Evolutionary conservation across 2,797 vertebrate species (phyloP).

Genomic region (Taeniopygia guttata): DNA sequence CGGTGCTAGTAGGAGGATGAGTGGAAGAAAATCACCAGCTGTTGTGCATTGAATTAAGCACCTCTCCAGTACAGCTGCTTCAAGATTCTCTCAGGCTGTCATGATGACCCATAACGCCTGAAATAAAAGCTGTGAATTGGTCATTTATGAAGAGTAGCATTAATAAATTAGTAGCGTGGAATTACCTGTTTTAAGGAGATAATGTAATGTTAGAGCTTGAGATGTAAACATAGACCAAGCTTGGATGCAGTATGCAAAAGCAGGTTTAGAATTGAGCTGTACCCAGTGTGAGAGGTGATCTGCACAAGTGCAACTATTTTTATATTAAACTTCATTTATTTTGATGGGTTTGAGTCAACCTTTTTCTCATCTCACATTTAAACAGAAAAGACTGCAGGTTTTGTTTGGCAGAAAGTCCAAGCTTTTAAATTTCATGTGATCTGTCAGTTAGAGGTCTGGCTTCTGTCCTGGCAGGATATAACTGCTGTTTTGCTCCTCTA

Average conservation of each 20-base stretch:
- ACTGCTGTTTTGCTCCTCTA: background rate
- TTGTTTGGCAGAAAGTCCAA: background rate
- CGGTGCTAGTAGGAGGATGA: rapidly evolving
- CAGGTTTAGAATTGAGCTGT: background rate
- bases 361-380: background rate
- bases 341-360: background rate
- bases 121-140: background rate
- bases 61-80: background rate
- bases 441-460: background rate
- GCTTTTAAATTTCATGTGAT: background rate
- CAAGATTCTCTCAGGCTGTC: background rate
- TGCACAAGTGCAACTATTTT: background rate
- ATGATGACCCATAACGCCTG: background rate
- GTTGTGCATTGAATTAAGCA: background rate
- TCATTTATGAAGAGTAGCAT: background rate
- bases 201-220: background rate
- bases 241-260: background rate
- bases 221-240: background rate
- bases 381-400: background rate
- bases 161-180: slow-evolving; percentile 3
- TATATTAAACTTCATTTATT: background rate
- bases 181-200: background rate
- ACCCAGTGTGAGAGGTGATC: rapidly evolving
- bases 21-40: background rate
- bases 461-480: background rate